Evolutionary conservation across 92 coral and sea anemone genomes (phyloP).

Genomic region (Palythoa caribaeorum): DNA sequence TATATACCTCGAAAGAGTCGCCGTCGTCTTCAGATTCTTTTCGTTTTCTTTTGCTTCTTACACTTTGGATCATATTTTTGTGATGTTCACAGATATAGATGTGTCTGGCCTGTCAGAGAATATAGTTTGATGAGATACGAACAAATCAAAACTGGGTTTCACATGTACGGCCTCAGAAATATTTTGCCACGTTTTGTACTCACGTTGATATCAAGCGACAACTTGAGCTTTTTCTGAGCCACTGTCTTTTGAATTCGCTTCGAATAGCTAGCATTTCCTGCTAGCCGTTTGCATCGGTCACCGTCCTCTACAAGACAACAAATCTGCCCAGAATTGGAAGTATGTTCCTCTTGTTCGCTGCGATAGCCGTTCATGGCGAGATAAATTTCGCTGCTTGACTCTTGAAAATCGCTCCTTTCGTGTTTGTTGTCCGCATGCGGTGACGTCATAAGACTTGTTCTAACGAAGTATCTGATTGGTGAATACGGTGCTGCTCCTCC

Average conservation of each 20-base stretch:
- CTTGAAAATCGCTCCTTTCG: slow-evolving; percentile 98
- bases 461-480: slow-evolving; percentile 68
- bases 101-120: slow-evolving; percentile 87
- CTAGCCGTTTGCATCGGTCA: slow-evolving; percentile 91
- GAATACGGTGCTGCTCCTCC: slow-evolving; percentile 33
- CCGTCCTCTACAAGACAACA: slow-evolving; percentile 98
- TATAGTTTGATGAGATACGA: slow-evolving; percentile 17
- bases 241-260: slow-evolving; percentile 99
- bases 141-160: background rate
- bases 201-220: slow-evolving; percentile 92
- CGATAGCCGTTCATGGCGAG: slow-evolving; percentile 97
- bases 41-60: slow-evolving; percentile 96
- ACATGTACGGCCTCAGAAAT: slow-evolving; percentile 24
- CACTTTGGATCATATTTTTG: slow-evolving; percentile 99
- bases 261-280: slow-evolving; percentile 99
- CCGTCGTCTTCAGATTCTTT: slow-evolving; percentile 97
- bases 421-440: slow-evolving; percentile 94
- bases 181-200: slow-evolving; percentile 55
- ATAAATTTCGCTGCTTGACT: slow-evolving; percentile 65
- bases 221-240: slow-evolving; percentile 96
- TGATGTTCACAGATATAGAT: slow-evolving; percentile 96
- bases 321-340: slow-evolving; percentile 89
- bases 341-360: slow-evolving; percentile 97
- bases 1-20: slow-evolving; percentile 85
- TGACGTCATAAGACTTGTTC: slow-evolving; percentile 82